Percentiles rank a stretch among this genome's conserved stretches.
Conservation (phyloP, 2,888 invertebrate species). For the Idaea aversata region DNA sequence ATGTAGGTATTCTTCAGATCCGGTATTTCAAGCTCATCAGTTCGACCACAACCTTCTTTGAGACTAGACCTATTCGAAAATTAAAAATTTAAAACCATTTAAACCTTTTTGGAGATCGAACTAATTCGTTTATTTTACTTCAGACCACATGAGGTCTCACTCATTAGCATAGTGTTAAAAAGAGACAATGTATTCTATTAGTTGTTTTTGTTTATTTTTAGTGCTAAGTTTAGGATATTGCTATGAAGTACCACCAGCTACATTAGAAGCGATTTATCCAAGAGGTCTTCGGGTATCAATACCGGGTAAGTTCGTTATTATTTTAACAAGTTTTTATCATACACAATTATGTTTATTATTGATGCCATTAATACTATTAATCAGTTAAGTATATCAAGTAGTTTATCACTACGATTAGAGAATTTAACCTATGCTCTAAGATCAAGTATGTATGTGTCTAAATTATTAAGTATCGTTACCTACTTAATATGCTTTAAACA, state of each 20-base stretch:
- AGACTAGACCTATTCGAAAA: neutral
- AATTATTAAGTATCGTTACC: too few relatives aligned
- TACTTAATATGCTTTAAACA: too few relatives aligned
- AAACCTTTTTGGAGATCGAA: neutral
- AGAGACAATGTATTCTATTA: slow-evolving; percentile 16
- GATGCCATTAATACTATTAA: too few relatives aligned
- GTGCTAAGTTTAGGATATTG: slow-evolving; percentile 27
- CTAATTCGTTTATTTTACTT: slow-evolving; percentile 7
- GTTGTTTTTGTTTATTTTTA: slow-evolving; percentile 11
- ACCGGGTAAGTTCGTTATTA: slow-evolving; percentile 65
- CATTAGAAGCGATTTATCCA: slow-evolving; percentile 80
- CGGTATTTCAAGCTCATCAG: slow-evolving; percentile 4
- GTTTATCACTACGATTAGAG: too few relatives aligned
- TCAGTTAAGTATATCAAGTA: too few relatives aligned
- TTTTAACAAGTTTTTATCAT: neutral
- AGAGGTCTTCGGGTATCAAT: slow-evolving; percentile 82
- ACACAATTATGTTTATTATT: too few relatives aligned
- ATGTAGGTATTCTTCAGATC: slow-evolving; percentile 9
- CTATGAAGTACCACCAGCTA: slow-evolving; percentile 73
- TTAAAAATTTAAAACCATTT: neutral
- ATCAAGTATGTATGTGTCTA: too few relatives aligned
- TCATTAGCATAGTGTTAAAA: slow-evolving; percentile 12
- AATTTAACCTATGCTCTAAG: too few relatives aligned
- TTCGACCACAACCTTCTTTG: neutral
- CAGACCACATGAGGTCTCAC: slow-evolving; percentile 12